phyloP scores from a whole-genome alignment of 2,797 vertebrate genomes.

The Halcyon leucocephala region DNA sequence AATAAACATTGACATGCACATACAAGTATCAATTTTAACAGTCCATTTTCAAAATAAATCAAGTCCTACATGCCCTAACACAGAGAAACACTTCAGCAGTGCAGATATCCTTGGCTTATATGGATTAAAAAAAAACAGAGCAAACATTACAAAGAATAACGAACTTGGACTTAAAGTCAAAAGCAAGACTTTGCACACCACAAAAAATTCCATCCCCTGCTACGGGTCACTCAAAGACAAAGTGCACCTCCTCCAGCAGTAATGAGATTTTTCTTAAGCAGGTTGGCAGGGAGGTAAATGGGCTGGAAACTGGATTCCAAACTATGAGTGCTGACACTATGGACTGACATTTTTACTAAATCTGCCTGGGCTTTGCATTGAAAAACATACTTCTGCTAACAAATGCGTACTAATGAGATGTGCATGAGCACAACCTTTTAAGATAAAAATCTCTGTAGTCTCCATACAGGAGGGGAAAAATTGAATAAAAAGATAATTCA shows the following conservation, averaged over 20 bases:
- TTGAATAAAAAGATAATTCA: background rate
- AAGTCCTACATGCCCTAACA: background rate
- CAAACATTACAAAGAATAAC: background rate
- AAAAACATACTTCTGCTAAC: background rate
- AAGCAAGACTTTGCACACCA: background rate
- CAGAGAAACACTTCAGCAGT: background rate
- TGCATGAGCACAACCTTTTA: background rate
- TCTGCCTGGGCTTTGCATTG: background rate
- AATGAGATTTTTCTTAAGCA: background rate
- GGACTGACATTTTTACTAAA: background rate
- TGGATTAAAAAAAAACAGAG: background rate
- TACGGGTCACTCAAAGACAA: background rate
- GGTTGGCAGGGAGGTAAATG: background rate
- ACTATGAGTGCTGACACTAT: background rate
- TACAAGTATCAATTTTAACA: background rate
- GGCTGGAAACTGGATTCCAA: background rate
- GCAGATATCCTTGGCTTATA: background rate
- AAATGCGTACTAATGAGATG: background rate
- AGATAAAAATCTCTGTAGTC: background rate
- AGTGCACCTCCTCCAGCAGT: background rate
- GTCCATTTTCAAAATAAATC: conserved; percentile 1
- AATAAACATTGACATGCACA: background rate
- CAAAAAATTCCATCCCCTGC: background rate
- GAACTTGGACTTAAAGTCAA: background rate
- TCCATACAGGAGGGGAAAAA: background rate